Conservation (phyloP, 2,113 vertebrate species). For the Takifugu flavidus region DNA sequence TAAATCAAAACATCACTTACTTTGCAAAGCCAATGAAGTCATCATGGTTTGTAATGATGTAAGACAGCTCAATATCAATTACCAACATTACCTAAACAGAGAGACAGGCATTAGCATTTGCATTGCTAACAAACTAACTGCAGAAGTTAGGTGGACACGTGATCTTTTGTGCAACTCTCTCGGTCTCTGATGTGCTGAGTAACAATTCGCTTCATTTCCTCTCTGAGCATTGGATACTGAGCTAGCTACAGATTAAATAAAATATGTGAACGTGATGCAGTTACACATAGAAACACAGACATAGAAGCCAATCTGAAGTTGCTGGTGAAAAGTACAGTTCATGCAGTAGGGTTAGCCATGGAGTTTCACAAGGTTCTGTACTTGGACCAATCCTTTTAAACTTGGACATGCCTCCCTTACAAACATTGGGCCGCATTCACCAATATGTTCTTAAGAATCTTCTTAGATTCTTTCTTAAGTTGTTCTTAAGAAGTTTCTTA, state of each 20-base stretch:
- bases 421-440: no score
- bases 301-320: no score
- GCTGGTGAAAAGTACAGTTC: no score
- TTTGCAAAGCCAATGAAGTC: constrained; percentile 62
- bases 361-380: no score
- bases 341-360: no score
- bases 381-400: no score
- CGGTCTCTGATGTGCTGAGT: constrained; percentile 95
- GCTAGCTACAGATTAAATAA: constrained; percentile 77
- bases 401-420: no score
- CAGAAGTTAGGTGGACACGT: constrained; percentile 1
- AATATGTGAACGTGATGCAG: background rate
- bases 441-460: no score
- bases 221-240: constrained; percentile 92
- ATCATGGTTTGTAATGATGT: constrained; percentile 63
- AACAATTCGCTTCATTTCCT: constrained; percentile 98
- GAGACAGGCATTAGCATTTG: background rate
- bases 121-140: background rate
- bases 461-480: no score
- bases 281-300: no score
- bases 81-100: constrained; percentile 50
- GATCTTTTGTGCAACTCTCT: constrained; percentile 73
- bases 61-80: constrained; percentile 60
- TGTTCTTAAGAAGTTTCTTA: no score
- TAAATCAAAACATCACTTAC: background rate